Base-by-base conservation (phyloP, 2,888 invertebrate species). In the Agonopterix arenella region DNA sequence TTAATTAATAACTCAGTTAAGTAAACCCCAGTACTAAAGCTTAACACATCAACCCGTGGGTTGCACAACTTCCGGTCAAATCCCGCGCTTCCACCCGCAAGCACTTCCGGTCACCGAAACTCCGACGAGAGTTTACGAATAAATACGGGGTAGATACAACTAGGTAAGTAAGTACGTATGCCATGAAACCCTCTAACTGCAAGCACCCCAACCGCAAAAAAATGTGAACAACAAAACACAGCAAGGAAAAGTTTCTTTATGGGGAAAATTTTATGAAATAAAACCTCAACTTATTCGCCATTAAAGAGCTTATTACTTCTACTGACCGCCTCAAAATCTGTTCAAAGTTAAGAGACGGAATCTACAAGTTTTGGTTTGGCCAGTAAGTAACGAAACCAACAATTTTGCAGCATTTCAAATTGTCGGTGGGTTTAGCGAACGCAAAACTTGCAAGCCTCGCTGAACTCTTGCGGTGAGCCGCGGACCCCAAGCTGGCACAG, bases 1-100 rank as follows among this genome's bases (percentile, higher is more conserved):
- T 84, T 85, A 84, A 85, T 84, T 86, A 85, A 83, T 85, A 80
- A 84, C 77, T 76, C 72, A 74, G 82, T 78, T 78, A 79, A 84
- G 76, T 28, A 28, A 84, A 76, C 76, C 73, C 64, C 71, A 61
- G 72, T 74, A 74, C 75, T 70, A 69, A 70, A 79, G 84, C 79
- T 83, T 76, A 84, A 82, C 84, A 80, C 79, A 84, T 83, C 80
- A 79, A 68, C 64, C 69, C 72, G 62, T 67, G 75, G 76, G 70
- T 65, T 68, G 71, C 70, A 70, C 68, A 80, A 82, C 73, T 81
- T 85, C 86, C 86, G 84, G 85, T 79, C 79, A 76, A 80, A 81
- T 79, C 80, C 84, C 81, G 78, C 76, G 76, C 73, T 74, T 68
- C 71, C 68, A 64, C 73, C 73, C 80, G 66, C 77, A 70, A 76